A percentile compares a stretch with the other conserved stretches of the same genome.
Evolutionary conservation across 2,888 invertebrate genomes (phyloP).

Genomic region (Taenaris catops): DNA sequence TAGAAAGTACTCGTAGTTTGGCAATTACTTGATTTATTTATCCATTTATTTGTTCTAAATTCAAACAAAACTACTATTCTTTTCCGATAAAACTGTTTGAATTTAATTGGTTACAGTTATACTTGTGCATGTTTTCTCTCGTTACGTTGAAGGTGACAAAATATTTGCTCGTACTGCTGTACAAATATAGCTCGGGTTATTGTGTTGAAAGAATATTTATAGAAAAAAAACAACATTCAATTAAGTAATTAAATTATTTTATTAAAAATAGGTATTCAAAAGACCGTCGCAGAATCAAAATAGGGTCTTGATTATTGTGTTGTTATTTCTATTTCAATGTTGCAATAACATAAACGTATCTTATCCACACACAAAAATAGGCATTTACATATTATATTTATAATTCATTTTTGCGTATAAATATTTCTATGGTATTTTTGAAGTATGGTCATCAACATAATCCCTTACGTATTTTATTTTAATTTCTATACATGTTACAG

Average conservation of each 20-base stretch:
- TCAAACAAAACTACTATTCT: no score
- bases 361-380: constrained; percentile 44
- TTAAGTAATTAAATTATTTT: constrained; percentile 63
- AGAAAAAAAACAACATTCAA: constrained; percentile 35
- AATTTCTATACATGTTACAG: constrained; percentile 12
- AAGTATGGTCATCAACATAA: constrained; percentile 13
- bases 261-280: constrained; percentile 73
- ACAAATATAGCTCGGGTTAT: no score
- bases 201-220: not conserved
- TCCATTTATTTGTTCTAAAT: no score
- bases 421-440: constrained; percentile 7
- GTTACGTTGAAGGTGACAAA: no score
- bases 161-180: no score
- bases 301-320: constrained; percentile 37
- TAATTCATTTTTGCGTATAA: constrained; percentile 12
- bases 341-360: constrained; percentile 22
- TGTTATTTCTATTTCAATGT: no score
- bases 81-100: no score
- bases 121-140: no score
- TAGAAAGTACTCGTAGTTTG: no score
- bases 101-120: no score
- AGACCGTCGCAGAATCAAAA: constrained; percentile 71
- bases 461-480: constrained; percentile 10
- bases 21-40: no score
- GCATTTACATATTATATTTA: constrained; percentile 26